Evolutionary conservation across 2,797 vertebrate species (phyloP), one percentile per base, ranked within the genome.

Genomic region (Hylomyscus alleni): DNA sequence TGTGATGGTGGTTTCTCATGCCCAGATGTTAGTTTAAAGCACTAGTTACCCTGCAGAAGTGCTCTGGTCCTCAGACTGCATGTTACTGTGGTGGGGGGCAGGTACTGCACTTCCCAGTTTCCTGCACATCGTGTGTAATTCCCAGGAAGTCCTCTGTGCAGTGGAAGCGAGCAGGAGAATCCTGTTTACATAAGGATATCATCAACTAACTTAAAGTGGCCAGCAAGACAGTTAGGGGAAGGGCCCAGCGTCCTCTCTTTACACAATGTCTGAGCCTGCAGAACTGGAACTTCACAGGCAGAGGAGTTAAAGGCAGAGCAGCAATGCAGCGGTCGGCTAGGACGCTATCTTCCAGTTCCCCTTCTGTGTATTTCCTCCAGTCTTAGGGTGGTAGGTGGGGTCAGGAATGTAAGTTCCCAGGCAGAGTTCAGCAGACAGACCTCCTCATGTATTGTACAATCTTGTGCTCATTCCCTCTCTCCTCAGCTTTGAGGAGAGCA

Each of bases 401-500:
- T 29, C 24, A 65, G 50, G 44, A 88, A 58, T 50, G 9, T 67
- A n/a, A 34, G 3, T 93, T 65, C 81, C 31, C n/a, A 37, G 73
- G 29, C 37, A 50, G 31, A 44, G 78, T 26, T 84, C 56, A 47
- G 31, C 65, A 56, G 73, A 14, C 40, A 80, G 37, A 8, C 29
- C 24, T 81, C 17, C 34, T 37, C 19, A n/a, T 22, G 17, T 34
- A 65, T 44, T 60, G n/a, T 19, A 6, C 6, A 83, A 37, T 29
- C n/a, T 31, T 11, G 14, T 22, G 29, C 14, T 80, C 8, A 86
- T 29, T 17, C 37, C 60, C 11, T 12, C 37, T n/a, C 50, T 80
- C 31, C 62, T 88, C 76, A 72, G 85, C 31, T 96, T 94, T 78
- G 34, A 67, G 89, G 67, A 92, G 17, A 60, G n/a, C 26, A 72